These are phyloP conservation scores for Notospermus geniculatus DNA, from an alignment of 1,140 invertebrate genomes.

Conservation along the genomic window DNA sequence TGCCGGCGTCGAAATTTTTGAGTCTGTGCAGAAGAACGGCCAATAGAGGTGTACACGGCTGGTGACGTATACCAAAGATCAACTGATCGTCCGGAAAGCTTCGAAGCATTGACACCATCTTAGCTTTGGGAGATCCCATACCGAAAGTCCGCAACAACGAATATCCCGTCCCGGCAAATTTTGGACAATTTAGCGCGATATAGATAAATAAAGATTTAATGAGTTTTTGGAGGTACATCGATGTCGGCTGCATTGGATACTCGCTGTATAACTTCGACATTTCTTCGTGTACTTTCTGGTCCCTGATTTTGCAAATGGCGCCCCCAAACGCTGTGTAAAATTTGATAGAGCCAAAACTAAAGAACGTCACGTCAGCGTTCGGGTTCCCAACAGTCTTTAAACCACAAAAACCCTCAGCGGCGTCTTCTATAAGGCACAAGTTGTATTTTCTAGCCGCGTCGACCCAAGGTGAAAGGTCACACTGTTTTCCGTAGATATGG, in stretches of 20 bases:
- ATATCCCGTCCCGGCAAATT: constrained; percentile 35
- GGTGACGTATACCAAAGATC: constrained; percentile 42
- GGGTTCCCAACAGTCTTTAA: constrained; percentile 49
- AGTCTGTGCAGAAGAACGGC: constrained; percentile 38
- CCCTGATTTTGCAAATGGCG: constrained; percentile 48
- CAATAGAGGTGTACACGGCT: constrained; percentile 47
- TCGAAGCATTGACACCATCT: constrained; percentile 40
- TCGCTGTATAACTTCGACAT: constrained; percentile 36
- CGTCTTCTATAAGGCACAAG: constrained; percentile 51
- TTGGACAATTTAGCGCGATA: constrained; percentile 37
- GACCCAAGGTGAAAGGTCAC: constrained; percentile 46
- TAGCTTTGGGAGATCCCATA: constrained; percentile 39
- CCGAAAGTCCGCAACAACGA: constrained; percentile 31
- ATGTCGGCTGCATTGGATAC: constrained; percentile 38
- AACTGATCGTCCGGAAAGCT: constrained; percentile 49
- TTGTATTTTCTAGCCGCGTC: constrained; percentile 37
- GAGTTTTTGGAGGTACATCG: constrained; percentile 47
- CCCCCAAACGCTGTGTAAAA: constrained; percentile 53
- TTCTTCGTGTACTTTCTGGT: constrained; percentile 34
- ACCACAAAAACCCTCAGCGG: constrained; percentile 54
- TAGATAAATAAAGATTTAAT: constrained; percentile 45
- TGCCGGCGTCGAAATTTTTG: constrained; percentile 27
- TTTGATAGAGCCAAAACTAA: constrained; percentile 57
- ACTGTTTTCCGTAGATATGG: constrained; percentile 51
- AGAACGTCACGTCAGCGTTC: constrained; percentile 44